Evolutionary conservation across 2,113 vertebrate species (phyloP).

Genomic region (Grus americana): DNA sequence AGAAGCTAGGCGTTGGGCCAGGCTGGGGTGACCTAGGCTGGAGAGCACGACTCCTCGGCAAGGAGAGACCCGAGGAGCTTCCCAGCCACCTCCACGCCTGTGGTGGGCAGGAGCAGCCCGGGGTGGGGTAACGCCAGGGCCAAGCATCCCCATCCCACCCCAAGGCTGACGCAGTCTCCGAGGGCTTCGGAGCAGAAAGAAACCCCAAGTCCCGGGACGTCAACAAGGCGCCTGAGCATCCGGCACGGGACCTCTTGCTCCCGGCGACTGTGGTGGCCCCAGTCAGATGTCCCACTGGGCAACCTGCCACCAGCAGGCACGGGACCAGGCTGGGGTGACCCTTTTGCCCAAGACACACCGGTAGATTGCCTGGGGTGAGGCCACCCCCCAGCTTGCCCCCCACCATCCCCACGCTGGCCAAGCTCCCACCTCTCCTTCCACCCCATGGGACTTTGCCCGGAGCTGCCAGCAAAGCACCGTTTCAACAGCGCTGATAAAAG

Average conservation of each 20-base stretch:
- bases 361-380: not conserved
- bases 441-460: conserved; percentile 24
- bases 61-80: not conserved
- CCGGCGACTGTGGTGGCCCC: not conserved
- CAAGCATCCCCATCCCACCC: not conserved
- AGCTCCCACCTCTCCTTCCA: not conserved
- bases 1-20: not conserved
- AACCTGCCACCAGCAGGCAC: not conserved
- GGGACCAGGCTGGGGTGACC: not conserved
- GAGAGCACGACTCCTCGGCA: rapidly evolving
- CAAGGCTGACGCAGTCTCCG: rapidly evolving
- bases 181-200: not conserved
- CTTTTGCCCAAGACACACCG: not conserved
- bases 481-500: conserved; percentile 33
- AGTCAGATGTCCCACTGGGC: not conserved
- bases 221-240: not conserved
- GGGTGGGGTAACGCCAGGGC: rapidly evolving
- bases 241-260: not conserved
- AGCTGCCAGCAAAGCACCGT: conserved; percentile 13
- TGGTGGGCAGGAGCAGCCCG: not conserved
- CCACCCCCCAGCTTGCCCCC: not conserved
- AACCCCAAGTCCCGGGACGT: not conserved
- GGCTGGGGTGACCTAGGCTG: not conserved
- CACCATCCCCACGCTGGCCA: rapidly evolving
- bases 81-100: rapidly evolving